Evolutionary conservation across 2,888 invertebrate species (phyloP).

Genomic region (Abrostola triplasia): DNA sequence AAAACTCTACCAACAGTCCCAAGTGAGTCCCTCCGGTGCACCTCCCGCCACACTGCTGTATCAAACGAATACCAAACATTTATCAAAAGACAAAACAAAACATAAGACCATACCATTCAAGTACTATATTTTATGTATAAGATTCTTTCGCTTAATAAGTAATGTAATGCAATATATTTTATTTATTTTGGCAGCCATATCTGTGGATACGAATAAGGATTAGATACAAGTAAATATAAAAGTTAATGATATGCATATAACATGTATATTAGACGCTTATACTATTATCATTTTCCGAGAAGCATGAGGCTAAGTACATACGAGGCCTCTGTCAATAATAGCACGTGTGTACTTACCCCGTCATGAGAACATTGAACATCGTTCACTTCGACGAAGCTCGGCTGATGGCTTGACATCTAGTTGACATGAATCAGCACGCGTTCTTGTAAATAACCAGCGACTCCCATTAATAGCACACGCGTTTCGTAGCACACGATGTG

Average conservation of each 20-base stretch:
- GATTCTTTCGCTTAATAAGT: constrained; percentile 71
- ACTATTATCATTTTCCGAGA: constrained; percentile 49
- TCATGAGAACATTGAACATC: constrained; percentile 42
- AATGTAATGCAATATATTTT: constrained; percentile 75
- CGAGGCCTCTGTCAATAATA: constrained; percentile 49
- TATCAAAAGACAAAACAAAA: constrained; percentile 15
- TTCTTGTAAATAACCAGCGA: constrained; percentile 71
- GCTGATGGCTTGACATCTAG: constrained; percentile 56
- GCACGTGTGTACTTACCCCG: constrained; percentile 47
- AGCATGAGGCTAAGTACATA: constrained; percentile 59
- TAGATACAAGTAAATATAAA: constrained; percentile 81
- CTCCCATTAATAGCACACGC: constrained; percentile 67
- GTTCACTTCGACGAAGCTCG: constrained; percentile 42
- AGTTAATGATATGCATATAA: constrained; percentile 73
- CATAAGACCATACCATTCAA: constrained; percentile 46
- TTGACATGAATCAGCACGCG: constrained; percentile 58
- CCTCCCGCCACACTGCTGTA: constrained; percentile 14
- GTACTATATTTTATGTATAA: constrained; percentile 64
- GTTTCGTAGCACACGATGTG: constrained; percentile 64
- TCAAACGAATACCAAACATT: constrained; percentile 30
- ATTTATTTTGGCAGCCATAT: constrained; percentile 82
- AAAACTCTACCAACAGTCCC: constrained; percentile 93
- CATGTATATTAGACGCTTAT: constrained; percentile 78
- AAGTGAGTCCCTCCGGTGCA: constrained; percentile 89
- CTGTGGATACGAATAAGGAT: constrained; percentile 81